A percentile compares a stretch with the other conserved stretches of the same genome.
Evolutionary conservation across 2,797 vertebrate genomes (phyloP).

Genomic region (Acanthurus tractus): DNA sequence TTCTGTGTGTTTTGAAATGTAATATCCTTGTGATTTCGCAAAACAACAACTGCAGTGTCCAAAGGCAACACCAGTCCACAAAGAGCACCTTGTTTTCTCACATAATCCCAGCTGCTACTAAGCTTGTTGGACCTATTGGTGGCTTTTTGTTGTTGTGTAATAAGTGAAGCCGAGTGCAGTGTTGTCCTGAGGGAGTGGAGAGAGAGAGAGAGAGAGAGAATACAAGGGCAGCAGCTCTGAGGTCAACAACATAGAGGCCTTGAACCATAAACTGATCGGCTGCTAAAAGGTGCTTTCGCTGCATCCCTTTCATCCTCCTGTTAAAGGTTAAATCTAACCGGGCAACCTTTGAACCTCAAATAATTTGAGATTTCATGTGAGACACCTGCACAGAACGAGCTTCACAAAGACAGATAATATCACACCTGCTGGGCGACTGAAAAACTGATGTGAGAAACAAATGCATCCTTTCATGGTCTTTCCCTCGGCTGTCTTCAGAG

Average conservation of each 20-base stretch:
- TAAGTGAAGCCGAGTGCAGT: slow-evolving; percentile 45
- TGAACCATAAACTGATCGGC: slow-evolving; percentile 42
- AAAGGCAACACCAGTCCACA: slow-evolving; percentile 30
- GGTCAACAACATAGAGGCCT: slow-evolving; percentile 42
- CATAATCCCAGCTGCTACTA: slow-evolving; percentile 49
- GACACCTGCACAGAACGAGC: slow-evolving; percentile 33
- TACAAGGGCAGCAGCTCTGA: slow-evolving; percentile 13
- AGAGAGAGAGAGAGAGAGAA: background rate
- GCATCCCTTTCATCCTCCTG: slow-evolving; percentile 29
- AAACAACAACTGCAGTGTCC: slow-evolving; percentile 33
- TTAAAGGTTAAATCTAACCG: slow-evolving; percentile 25
- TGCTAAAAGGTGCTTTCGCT: slow-evolving; percentile 23
- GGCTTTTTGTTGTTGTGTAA: slow-evolving; percentile 60
- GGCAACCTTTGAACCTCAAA: slow-evolving; percentile 19
- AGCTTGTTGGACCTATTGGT: slow-evolving; percentile 17
- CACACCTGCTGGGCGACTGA: slow-evolving; percentile 11
- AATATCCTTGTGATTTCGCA: slow-evolving; percentile 44
- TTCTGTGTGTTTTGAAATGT: slow-evolving; percentile 25
- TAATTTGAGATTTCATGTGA: background rate
- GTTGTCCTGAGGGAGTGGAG: slow-evolving; percentile 25
- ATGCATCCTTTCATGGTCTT: slow-evolving; percentile 24
- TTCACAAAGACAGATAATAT: slow-evolving; percentile 1
- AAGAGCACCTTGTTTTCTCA: slow-evolving; percentile 65
- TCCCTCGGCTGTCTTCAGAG: slow-evolving; percentile 26
- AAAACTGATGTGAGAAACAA: slow-evolving; percentile 33